Evolutionary conservation across 2,888 invertebrate genomes (phyloP).

Genomic region (Odontothrips loti): DNA sequence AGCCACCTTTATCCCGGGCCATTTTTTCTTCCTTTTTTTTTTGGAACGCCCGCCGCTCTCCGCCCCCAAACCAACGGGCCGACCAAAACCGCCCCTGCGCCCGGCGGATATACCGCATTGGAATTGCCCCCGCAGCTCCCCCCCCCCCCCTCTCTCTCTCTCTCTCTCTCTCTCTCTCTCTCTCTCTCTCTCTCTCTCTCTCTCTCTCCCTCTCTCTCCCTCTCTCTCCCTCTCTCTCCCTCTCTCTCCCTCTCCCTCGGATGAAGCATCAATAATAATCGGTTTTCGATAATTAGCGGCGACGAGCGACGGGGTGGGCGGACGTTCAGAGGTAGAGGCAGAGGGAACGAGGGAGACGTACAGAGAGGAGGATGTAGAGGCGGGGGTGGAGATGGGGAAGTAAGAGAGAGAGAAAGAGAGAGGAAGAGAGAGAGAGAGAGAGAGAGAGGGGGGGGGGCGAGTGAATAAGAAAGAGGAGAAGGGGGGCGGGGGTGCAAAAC

Average conservation of each 20-base stretch:
- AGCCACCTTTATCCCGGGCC: background rate
- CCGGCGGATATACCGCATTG: background rate
- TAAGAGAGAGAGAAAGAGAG: background rate
- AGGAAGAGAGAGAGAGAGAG: background rate
- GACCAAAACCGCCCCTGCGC: background rate
- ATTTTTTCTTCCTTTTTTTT: background rate
- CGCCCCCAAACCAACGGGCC: background rate
- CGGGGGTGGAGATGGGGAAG: too few species aligned
- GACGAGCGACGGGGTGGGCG: background rate
- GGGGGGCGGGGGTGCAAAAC: background rate
- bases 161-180: too few species aligned
- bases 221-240: too few species aligned
- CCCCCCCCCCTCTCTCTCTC: too few species aligned
- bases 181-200: too few species aligned
- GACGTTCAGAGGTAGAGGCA: background rate
- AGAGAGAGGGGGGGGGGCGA: background rate
- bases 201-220: too few species aligned
- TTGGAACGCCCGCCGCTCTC: background rate
- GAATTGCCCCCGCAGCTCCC: too few species aligned
- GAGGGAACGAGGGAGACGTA: background rate
- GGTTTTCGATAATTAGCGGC: constrained; percentile 16
- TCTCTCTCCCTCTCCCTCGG: background rate
- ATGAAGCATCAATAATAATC: background rate
- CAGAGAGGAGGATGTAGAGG: background rate
- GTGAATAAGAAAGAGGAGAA: background rate